Evolutionary conservation across 2,113 vertebrate genomes (phyloP).

Genomic region (Microcebus jonahi): DNA sequence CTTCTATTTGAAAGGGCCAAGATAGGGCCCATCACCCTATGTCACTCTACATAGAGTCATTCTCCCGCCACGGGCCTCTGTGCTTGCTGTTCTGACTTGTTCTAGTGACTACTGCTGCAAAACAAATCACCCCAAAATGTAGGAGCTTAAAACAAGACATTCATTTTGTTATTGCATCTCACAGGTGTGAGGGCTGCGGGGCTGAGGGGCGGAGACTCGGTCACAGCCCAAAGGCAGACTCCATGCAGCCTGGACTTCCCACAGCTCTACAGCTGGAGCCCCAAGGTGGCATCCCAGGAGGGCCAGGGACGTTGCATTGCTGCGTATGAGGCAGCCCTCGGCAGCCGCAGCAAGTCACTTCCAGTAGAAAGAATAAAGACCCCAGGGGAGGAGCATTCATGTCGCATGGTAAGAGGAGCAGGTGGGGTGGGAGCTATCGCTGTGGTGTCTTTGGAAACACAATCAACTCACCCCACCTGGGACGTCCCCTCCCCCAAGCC

Average conservation of each 20-base stretch:
- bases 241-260: background rate
- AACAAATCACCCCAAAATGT: background rate
- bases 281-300: background rate
- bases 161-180: background rate
- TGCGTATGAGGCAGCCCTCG: background rate
- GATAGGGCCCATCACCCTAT: too few species aligned
- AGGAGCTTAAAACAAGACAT: background rate
- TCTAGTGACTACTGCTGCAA: background rate
- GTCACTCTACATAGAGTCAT: too few species aligned
- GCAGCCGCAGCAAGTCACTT: background rate
- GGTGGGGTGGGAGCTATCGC: background rate
- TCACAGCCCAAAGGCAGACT: background rate
- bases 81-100: background rate
- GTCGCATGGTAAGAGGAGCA: background rate
- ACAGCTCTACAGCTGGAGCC: background rate
- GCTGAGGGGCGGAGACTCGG: too few species aligned
- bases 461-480: background rate
- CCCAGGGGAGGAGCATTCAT: background rate
- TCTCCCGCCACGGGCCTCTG: background rate
- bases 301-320: too few species aligned
- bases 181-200: background rate
- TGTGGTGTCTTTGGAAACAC: background rate
- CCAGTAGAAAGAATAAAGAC: background rate
- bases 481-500: background rate
- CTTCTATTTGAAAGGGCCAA: background rate